Evolutionary conservation across 2,113 vertebrate species (phyloP), one percentile per base, ranked within the genome.

Genomic region (Rhinichthys klamathensis): DNA sequence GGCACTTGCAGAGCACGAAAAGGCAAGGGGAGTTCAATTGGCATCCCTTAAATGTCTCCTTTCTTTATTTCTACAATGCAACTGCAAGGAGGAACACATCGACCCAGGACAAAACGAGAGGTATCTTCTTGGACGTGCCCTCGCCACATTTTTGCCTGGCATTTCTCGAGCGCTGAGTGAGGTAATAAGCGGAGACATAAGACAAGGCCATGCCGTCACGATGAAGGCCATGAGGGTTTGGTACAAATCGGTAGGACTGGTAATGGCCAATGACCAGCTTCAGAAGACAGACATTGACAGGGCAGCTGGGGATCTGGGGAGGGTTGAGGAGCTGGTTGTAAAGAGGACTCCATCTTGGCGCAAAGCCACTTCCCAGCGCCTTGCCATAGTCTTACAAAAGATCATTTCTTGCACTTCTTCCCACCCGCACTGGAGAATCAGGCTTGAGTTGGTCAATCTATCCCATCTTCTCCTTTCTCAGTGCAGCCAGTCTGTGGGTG

Each of bases 101-200:
- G 75, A 85, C 0, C 89, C 94, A 0, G 89, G 90, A 0, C 86
- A 89, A 16, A 90, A 91, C 0, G 94, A 96, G 82, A 88, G 54
- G 1, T 83, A 80, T 75, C 83, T 73, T 3, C 90, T 96, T 0
- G 96, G 97, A 63, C 91, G 93, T 63, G 88, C 95, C 18, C 92
- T 99, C 89, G 97, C 97, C 27, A 96, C 97, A 1, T 99, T 99
- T 88, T 87, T 99, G 87, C 98, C 98, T 0, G 98, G 98, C n/a
- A 92, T 98, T 84, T 95, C 95, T n/a, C 91, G 91, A 1, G 67
- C 94, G 0, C 87, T 96, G 32, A 91, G 96, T 76, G 94, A 95
- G 77, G 87, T 98, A 44, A 94, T 98, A 63, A 94, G 95, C 0
- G 97, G 96, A 83, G 97, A 98, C 67, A 82, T 95, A 63, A 97